phyloP scores from a whole-genome alignment of 2,113 vertebrate genomes.

The Calonectris borealis region DNA sequence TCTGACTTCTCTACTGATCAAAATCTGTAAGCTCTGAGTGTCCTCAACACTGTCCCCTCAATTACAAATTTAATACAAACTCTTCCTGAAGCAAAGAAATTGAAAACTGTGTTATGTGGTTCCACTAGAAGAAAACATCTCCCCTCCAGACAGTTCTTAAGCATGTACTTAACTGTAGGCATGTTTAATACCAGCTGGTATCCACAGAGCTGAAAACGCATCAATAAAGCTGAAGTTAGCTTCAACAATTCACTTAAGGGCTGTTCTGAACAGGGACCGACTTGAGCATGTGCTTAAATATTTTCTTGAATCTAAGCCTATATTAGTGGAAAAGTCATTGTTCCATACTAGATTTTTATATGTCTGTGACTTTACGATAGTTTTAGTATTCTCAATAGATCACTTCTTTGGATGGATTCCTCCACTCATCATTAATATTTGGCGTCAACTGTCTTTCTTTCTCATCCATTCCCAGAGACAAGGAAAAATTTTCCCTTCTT shows the following conservation, averaged over 20 bases:
- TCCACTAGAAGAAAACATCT: not conserved
- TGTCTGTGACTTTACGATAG: conserved; percentile 37
- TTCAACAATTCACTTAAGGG: not conserved
- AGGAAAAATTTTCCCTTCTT: conserved; percentile 54
- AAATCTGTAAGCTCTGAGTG: not conserved
- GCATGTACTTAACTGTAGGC: not conserved
- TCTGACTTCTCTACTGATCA: not conserved
- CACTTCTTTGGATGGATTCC: conserved; percentile 32
- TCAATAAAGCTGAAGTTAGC: not conserved
- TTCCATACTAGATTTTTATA: conserved; percentile 18
- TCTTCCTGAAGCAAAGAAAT: not conserved
- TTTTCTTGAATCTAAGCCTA: conserved; percentile 29
- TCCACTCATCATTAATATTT: conserved; percentile 57
- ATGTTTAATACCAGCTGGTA: not conserved
- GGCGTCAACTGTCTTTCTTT: conserved; percentile 62
- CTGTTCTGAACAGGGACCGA: not conserved
- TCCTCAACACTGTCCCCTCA: rapidly evolving
- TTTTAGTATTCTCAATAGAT: conserved; percentile 47
- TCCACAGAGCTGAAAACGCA: not conserved
- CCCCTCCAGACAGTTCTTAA: not conserved
- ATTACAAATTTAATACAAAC: not conserved
- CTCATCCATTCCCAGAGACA: conserved; percentile 64
- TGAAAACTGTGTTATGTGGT: not conserved
- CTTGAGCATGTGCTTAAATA: conserved; percentile 39
- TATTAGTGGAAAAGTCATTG: conserved; percentile 57